phyloP scores from a whole-genome alignment of 2,888 invertebrate genomes.

The Monopis laevigella region DNA sequence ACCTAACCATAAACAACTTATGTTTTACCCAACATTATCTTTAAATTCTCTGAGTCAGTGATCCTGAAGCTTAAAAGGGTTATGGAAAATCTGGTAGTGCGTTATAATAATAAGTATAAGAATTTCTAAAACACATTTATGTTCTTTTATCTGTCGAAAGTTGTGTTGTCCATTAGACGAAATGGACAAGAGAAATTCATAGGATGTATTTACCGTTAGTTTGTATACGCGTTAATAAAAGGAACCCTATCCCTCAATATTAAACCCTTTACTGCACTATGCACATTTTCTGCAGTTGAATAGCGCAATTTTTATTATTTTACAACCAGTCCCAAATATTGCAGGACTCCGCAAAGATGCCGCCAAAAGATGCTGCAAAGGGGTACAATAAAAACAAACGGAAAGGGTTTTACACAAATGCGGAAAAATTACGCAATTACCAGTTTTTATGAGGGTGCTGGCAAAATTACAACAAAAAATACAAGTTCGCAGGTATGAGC shows the following conservation, averaged over 20 bases:
- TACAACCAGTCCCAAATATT: constrained; percentile 45
- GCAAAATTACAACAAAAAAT: constrained; percentile 37
- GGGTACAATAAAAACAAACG: constrained; percentile 60
- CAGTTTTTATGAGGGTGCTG: constrained; percentile 39
- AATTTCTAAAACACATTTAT: too few relatives aligned
- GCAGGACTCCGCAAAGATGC: constrained; percentile 57
- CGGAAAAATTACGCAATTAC: constrained; percentile 62
- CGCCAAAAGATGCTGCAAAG: constrained; percentile 37
- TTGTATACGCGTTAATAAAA: constrained; percentile 23
- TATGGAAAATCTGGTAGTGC: too few relatives aligned
- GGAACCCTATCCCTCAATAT: constrained; percentile 39
- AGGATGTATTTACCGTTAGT: constrained; percentile 44
- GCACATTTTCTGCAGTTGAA: constrained; percentile 55
- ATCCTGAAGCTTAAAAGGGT: too few relatives aligned
- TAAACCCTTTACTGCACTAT: constrained; percentile 48
- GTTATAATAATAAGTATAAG: too few relatives aligned
- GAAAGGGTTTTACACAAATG: constrained; percentile 62
- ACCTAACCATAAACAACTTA: too few relatives aligned
- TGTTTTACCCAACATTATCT: too few relatives aligned
- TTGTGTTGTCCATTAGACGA: constrained; percentile 35
- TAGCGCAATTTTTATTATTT: constrained; percentile 61
- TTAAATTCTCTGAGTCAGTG: too few relatives aligned
- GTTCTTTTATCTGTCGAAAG: constrained; percentile 36
- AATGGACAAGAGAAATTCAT: constrained; percentile 35
- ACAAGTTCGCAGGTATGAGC: constrained; percentile 56